Conservation (phyloP, 2,797 vertebrate species). For the Sebastes paucispinis region DNA sequence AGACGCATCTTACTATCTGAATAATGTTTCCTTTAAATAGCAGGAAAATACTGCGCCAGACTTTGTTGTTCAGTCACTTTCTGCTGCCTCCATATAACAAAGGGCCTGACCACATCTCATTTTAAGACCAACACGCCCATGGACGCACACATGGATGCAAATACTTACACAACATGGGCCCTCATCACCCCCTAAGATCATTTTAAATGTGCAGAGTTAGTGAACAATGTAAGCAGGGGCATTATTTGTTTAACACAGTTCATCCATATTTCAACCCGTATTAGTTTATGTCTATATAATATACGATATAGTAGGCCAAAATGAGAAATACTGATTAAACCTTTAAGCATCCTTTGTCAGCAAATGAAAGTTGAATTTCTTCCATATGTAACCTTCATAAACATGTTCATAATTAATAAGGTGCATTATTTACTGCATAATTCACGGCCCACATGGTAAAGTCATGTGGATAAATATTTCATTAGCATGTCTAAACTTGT, state of each 20-base stretch:
- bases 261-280: no score
- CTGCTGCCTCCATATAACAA: accelerated
- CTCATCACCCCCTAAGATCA: background rate
- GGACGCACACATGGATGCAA: no score
- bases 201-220: background rate
- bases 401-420: conserved; percentile 3
- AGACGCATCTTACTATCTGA: no score
- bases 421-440: conserved; percentile 20
- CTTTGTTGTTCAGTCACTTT: no score
- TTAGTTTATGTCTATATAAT: background rate
- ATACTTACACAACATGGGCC: no score
- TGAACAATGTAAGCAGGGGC: background rate
- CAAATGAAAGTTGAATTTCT: background rate
- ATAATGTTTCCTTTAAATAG: no score
- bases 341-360: background rate
- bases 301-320: background rate
- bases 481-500: background rate
- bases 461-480: conserved; percentile 6
- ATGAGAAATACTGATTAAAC: background rate
- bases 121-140: no score
- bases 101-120: accelerated
- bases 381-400: background rate
- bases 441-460: conserved; percentile 5
- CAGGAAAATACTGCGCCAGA: accelerated
- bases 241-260: background rate